These are phyloP conservation scores for Rapana venosa DNA, from an alignment of 2,888 invertebrate genomes.

Conservation along the genomic window DNA sequence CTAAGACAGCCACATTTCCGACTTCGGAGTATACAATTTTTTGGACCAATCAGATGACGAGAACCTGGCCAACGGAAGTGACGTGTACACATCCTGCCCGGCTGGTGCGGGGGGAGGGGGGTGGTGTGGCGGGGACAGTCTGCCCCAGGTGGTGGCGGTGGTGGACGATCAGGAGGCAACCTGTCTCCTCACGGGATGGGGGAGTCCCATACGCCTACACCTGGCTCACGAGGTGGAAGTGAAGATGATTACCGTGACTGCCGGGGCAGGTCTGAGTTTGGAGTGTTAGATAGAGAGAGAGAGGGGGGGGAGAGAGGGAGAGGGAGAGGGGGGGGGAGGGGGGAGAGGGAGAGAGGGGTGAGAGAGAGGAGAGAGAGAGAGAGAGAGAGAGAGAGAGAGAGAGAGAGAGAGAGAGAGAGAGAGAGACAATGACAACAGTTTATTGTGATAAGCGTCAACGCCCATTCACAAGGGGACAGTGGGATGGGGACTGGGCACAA, in stretches of 20 bases:
- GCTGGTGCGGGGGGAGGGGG: not conserved
- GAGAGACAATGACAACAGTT: no score
- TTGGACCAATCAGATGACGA: not conserved
- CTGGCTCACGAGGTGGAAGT: not conserved
- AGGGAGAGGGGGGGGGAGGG: no score
- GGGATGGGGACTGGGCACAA: no score
- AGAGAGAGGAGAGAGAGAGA: no score
- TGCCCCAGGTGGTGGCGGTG: not conserved
- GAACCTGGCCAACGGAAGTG: not conserved
- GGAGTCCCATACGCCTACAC: not conserved
- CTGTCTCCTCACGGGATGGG: not conserved
- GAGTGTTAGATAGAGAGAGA: no score
- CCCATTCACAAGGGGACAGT: no score
- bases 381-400: no score
- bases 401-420: not conserved
- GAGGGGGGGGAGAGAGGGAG: not conserved
- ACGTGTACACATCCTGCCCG: not conserved
- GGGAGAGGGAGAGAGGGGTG: no score
- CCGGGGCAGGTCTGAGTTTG: not conserved
- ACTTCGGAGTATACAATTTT: not conserved
- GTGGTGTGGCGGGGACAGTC: not conserved
- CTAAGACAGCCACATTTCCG: no score
- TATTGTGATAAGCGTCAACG: no score
- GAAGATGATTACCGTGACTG: not conserved
- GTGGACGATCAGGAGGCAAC: not conserved